These are phyloP conservation scores for Amphiprion percula DNA, from an alignment of 2,113 vertebrate genomes.

Conservation along the genomic window DNA sequence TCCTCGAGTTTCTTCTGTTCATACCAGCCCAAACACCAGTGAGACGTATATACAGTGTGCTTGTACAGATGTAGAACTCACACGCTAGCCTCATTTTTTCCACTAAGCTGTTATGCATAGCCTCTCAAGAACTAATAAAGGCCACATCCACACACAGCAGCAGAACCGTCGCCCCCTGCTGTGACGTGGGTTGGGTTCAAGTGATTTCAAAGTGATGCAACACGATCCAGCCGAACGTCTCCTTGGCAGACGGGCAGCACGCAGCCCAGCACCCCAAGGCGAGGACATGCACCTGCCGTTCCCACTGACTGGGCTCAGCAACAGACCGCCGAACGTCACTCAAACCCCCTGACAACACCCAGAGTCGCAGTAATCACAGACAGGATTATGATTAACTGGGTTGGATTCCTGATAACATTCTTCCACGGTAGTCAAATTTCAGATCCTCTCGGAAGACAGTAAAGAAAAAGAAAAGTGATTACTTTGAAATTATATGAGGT, in stretches of 20 bases:
- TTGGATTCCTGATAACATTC: conserved; percentile 39
- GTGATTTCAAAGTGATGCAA: conserved; percentile 67
- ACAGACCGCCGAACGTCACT: conserved; percentile 34
- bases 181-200: conserved; percentile 38
- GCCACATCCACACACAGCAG: conserved; percentile 5
- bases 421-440: conserved; percentile 24
- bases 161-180: not conserved
- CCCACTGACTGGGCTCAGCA: conserved; percentile 53
- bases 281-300: conserved; percentile 70
- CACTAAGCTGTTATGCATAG: not conserved
- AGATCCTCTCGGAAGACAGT: not conserved
- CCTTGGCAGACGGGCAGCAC: conserved; percentile 49
- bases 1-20: conserved; percentile 36
- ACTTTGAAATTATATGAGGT: conserved; percentile 22
- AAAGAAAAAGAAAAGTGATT: conserved; percentile 23
- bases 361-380: not conserved
- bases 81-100: conserved; percentile 22
- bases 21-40: conserved; percentile 4
- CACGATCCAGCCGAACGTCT: conserved; percentile 52
- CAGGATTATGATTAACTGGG: conserved; percentile 37
- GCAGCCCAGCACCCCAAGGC: conserved; percentile 20
- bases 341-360: conserved; percentile 8
- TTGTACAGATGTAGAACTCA: conserved; percentile 21
- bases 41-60: not conserved
- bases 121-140: conserved; percentile 45